Percentiles rank a stretch among this genome's conserved stretches.
phyloP scores from a whole-genome alignment of 2,797 vertebrate species.

The Moxostoma hubbsi region DNA sequence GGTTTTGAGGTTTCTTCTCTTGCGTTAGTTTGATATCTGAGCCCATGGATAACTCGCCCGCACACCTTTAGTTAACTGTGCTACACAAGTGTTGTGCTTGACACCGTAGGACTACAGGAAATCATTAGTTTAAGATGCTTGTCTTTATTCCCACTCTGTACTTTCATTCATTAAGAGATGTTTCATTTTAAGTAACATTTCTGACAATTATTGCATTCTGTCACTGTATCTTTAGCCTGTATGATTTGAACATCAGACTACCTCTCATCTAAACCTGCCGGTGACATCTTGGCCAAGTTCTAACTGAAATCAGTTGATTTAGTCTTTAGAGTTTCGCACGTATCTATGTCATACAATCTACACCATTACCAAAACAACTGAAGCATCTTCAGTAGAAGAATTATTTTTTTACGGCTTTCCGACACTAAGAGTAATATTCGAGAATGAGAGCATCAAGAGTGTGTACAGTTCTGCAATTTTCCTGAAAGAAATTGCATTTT shows the following conservation, averaged over 20 bases:
- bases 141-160: neutral
- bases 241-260: neutral
- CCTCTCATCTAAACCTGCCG: conserved; percentile 2
- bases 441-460: neutral
- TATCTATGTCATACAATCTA: neutral
- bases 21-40: neutral
- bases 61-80: too few relatives aligned
- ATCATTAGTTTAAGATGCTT: neutral
- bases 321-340: neutral
- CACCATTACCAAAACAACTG: neutral
- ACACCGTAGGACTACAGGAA: neutral
- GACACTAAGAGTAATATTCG: too few relatives aligned
- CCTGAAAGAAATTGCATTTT: neutral
- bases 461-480: neutral
- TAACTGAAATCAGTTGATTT: neutral
- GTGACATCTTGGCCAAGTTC: neutral
- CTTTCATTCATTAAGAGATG: neutral
- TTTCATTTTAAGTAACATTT: neutral
- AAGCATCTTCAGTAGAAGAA: neutral
- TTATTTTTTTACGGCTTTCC: neutral
- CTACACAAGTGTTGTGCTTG: neutral
- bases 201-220: neutral
- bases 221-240: neutral
- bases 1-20: neutral
- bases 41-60: neutral